A percentile compares a stretch with the other conserved stretches of the same genome.
These are phyloP conservation scores for Benthosema pterotum DNA, from an alignment of 2,797 vertebrate genomes.

Conservation along the genomic window DNA sequence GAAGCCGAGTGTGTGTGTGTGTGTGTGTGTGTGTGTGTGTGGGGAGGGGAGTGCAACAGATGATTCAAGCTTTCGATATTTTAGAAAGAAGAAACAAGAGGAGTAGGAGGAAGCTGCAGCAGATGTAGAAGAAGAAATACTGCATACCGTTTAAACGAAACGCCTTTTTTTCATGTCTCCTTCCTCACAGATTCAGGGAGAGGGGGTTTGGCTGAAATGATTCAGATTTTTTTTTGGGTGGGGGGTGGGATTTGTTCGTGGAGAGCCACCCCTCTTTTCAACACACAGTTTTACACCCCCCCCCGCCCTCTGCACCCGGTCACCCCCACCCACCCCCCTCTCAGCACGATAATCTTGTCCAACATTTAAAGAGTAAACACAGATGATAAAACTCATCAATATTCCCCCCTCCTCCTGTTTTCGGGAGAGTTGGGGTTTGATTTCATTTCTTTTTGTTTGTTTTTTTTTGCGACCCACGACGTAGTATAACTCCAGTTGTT, in stretches of 20 bases:
- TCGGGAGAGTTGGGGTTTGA: slow-evolving; percentile 78
- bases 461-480: slow-evolving; percentile 73
- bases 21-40: background rate
- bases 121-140: slow-evolving; percentile 81
- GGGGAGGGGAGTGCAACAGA: slow-evolving; percentile 72
- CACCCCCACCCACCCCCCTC: slow-evolving; percentile 43
- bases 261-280: slow-evolving; percentile 36
- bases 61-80: slow-evolving; percentile 85
- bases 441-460: no score
- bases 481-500: slow-evolving; percentile 69
- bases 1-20: slow-evolving; percentile 67
- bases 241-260: slow-evolving; percentile 37
- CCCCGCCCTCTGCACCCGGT: slow-evolving; percentile 31
- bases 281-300: slow-evolving; percentile 39
- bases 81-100: slow-evolving; percentile 68
- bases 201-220: slow-evolving; percentile 51
- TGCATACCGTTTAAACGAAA: slow-evolving; percentile 64
- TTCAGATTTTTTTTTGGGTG: slow-evolving; percentile 38
- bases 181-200: slow-evolving; percentile 54
- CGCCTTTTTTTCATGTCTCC: slow-evolving; percentile 59
- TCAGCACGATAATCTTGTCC: slow-evolving; percentile 70
- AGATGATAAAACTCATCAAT: slow-evolving; percentile 99
- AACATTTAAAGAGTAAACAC: slow-evolving; percentile 84
- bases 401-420: slow-evolving; percentile 82
- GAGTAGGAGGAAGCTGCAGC: slow-evolving; percentile 67